Evolutionary conservation across 2,797 vertebrate species (phyloP).

Genomic region (Lophura swinhoii): DNA sequence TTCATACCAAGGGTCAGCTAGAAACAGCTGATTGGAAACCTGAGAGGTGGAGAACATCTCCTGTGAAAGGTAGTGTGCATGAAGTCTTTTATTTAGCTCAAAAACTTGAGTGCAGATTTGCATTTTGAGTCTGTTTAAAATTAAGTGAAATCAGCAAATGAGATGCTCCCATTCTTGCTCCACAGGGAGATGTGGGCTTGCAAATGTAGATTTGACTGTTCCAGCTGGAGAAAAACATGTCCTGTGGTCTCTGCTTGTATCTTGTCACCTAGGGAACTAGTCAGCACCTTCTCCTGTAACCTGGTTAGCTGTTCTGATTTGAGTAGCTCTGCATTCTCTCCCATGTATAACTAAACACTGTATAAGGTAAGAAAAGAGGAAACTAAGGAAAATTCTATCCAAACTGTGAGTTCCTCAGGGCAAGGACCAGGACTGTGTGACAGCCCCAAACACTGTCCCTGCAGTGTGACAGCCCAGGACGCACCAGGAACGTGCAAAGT

Average conservation of each 20-base stretch:
- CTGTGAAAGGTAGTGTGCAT: not conserved
- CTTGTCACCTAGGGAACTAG: not conserved
- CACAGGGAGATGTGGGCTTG: not conserved
- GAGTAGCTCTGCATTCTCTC: not conserved
- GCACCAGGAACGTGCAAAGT: not conserved
- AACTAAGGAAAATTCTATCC: not conserved
- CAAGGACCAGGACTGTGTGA: not conserved
- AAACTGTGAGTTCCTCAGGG: not conserved
- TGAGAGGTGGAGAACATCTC: not conserved
- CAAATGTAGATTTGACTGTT: not conserved
- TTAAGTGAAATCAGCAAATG: not conserved
- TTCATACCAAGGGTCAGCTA: not conserved
- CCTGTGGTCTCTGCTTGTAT: not conserved
- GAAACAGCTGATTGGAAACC: not conserved
- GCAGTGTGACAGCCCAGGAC: rapidly evolving
- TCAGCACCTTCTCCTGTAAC: not conserved
- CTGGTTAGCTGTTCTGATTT: not conserved
- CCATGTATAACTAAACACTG: not conserved
- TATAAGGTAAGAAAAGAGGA: not conserved
- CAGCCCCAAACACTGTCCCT: not conserved
- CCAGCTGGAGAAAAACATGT: not conserved
- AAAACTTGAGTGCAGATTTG: not conserved
- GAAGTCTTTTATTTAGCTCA: not conserved
- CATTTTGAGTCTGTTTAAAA: not conserved
- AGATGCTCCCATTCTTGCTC: not conserved